Base-by-base conservation (phyloP, 2,113 vertebrate species). In the Chaetura pelagica region DNA sequence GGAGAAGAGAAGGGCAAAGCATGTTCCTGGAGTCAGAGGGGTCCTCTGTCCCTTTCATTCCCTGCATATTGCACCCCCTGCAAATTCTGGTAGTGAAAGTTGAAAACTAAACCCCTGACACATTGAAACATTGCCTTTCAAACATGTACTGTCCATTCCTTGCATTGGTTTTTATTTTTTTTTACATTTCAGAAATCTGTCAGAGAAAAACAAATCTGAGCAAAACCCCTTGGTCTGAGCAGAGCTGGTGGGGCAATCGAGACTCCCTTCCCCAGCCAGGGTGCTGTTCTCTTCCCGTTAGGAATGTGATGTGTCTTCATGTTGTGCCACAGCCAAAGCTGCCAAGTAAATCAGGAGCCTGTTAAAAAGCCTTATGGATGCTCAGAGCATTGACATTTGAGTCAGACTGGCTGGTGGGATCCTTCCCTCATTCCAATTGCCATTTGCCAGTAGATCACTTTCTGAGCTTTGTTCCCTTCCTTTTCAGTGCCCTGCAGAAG, bases 121-220 rank as follows among this genome's bases (percentile, higher is more conserved):
- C 97, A 97, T 97, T 98, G 97, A 98, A 98, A 93, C 97, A 97
- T 97, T 82, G 91, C 98, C 97, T 97, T 98, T 98, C 97, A 96
- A 93, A 98, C 86, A 19, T 58, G 64, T 85, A 22, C 94, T 87
- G 94, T 92, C 95, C 96, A 85, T 89, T 18, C 73, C 91, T 74
- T 62, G 77, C 97, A 98, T 98, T 94, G 98, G 98, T 98, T 98
- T 97, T 69, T 18, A 84, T 48, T 48, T 48, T 48, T 48, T 64
- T 34, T 29, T 23, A 11, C 89, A 93, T 97, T 98, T 94, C 89
- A 96, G 96, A 96, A 96, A 95, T 95, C 95, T 95, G 90, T 84
- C 12, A 0, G 90, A 96, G 96, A 97, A 97, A 96, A 96, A 92
- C 91, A 96, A 96, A 97, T 97, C 34, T 87, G 94, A 96, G 49